These are phyloP conservation scores for Phenganax stokvisi DNA, from an alignment of 92 coral and sea anemone genomes.

Conservation along the genomic window DNA sequence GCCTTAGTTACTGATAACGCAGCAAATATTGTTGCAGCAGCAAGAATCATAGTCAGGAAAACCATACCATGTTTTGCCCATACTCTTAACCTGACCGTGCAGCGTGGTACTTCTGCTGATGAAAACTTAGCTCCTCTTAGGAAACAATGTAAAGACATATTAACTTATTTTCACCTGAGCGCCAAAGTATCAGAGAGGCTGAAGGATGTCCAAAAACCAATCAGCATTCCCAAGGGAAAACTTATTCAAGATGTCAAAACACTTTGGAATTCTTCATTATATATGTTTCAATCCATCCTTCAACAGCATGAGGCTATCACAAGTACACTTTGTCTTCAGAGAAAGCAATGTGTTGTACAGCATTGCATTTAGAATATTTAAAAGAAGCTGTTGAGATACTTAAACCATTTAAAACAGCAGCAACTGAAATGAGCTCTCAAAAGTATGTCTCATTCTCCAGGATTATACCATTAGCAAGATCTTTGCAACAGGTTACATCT, in stretches of 20 bases:
- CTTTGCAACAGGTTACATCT: conserved; percentile 31
- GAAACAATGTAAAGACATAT: background rate
- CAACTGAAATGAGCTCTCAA: background rate
- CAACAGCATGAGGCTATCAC: no score
- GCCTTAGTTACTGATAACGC: conserved; percentile 40
- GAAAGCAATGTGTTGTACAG: conserved; percentile 37
- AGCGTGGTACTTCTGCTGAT: conserved; percentile 26
- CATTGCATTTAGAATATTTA: conserved; percentile 37
- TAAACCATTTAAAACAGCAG: conserved; percentile 31
- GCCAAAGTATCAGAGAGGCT: conserved; percentile 39
- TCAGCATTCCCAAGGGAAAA: no score
- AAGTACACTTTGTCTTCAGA: conserved; percentile 17
- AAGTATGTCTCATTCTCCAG: conserved; percentile 16
- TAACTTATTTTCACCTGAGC: conserved; percentile 28
- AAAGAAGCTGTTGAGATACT: conserved; percentile 23
- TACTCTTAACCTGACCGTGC: conserved; percentile 23
- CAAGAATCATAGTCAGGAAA: conserved; percentile 22
- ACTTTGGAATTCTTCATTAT: no score
- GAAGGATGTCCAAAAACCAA: conserved; percentile 2
- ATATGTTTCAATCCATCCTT: no score
- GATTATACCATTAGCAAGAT: conserved; percentile 28
- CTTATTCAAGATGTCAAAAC: no score
- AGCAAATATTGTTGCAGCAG: conserved; percentile 31
- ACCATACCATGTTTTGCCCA: conserved; percentile 38
- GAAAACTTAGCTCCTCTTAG: conserved; percentile 27